Base-by-base conservation (phyloP, 2,113 vertebrate species). In the Holacanthus passer region DNA sequence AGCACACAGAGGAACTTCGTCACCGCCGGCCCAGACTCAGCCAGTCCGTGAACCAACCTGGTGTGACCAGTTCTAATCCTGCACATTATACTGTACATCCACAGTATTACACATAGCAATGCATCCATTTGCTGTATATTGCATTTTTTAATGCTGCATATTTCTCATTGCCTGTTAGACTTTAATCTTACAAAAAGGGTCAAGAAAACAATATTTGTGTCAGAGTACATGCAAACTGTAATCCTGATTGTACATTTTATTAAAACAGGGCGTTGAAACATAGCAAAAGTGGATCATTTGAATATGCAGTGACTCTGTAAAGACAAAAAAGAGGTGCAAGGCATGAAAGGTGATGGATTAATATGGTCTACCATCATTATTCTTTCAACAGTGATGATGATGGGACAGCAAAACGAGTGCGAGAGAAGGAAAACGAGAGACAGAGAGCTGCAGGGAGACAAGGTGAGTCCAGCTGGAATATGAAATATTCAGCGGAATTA, bases 401-500 rank as follows among this genome's bases (percentile, higher is more conserved):
- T 11, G 2, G 4, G 1, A 52, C 0, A 13, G 52, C 4, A 55
- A 3, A 55, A 27, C 2, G 13, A 29, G 24, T 12, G 12, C 27
- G 52, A 37, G 12, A 17, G 29, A 50, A 3, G 20, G 24, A 20
- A 16, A 17, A 4, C 31, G 19, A 31, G 37, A 56, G 1, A 22
- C 17, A 24, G 41, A n/a, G 10, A 62, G 39, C 16, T 22, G 27
- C n/a, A 27, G 35, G 45, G 2, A 35, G 55, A 27, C 27, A 29
- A 27, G 29, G 27, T 10, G 68, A 64, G 55, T 78, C n/a, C 65
- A 22, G 35, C 5, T 53, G 32, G 47, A 53, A 11, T 24, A 65
- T 72, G 59, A 65, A 80, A 80, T 65, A 80, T 73, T 80, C 29
- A 72, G 56, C 7, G 0, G 59, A 65, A 65, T 64, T 63, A 69